Conservation (phyloP, 2,797 vertebrate species). For the Nothura maculosa region DNA sequence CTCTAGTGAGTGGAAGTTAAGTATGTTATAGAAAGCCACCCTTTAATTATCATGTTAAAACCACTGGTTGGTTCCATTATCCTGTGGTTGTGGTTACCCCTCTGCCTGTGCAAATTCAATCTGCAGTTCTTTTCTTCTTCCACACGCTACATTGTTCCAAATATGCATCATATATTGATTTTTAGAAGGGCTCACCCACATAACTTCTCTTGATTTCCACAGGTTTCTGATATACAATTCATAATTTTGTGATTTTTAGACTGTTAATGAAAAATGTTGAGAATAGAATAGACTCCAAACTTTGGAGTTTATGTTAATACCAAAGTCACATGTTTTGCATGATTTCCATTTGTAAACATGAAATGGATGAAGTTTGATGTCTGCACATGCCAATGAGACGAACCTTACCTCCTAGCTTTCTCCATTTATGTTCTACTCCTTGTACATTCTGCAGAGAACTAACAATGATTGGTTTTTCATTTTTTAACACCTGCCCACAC, state of each 20-base stretch:
- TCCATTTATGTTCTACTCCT: neutral
- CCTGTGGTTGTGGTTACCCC: neutral
- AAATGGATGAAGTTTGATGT: rapidly evolving
- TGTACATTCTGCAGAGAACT: neutral
- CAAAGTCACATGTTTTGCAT: neutral
- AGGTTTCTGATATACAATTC: neutral
- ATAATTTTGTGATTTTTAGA: neutral
- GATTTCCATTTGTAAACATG: neutral
- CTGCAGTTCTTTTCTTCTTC: neutral
- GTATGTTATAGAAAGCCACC: neutral
- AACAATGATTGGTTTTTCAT: neutral
- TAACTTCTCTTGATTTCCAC: neutral
- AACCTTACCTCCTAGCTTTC: neutral
- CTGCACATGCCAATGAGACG: neutral
- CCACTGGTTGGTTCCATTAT: neutral
- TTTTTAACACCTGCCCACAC: neutral
- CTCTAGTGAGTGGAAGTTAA: neutral
- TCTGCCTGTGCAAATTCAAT: neutral
- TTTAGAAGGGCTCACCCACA: neutral
- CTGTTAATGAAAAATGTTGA: neutral
- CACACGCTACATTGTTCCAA: neutral
- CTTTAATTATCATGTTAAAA: neutral
- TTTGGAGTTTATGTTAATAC: neutral
- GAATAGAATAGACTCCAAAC: neutral
- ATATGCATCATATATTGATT: neutral